phyloP scores from a whole-genome alignment of 2,113 vertebrate species.

The Catagonus wagneri region DNA sequence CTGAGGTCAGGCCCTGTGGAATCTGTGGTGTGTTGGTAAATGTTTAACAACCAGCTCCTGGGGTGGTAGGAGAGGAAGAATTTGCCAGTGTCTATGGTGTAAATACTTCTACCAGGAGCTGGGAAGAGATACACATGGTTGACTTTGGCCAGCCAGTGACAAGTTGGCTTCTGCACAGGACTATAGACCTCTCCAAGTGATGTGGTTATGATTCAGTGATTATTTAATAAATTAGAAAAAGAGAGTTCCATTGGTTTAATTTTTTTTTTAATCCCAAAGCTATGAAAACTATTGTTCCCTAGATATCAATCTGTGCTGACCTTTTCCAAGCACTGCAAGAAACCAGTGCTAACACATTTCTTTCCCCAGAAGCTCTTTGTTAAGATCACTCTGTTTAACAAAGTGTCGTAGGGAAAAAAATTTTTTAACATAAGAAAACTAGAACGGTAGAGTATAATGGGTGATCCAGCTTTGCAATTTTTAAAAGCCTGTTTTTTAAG shows the following conservation, averaged over 20 bases:
- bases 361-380: slow-evolving; percentile 46
- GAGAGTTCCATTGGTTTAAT: not conserved
- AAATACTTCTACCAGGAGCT: not conserved
- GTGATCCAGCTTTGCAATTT: not conserved
- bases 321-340: not conserved
- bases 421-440: not conserved
- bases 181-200: not conserved
- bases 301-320: not conserved
- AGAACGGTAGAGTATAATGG: not conserved
- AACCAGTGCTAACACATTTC: not conserved
- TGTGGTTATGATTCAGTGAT: not conserved
- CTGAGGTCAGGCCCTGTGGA: not conserved
- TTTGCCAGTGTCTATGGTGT: not conserved
- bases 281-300: not conserved
- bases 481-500: slow-evolving; percentile 23
- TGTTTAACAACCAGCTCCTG: not conserved
- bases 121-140: not conserved
- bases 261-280: not conserved
- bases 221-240: slow-evolving; percentile 35
- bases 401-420: not conserved
- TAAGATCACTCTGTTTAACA: not conserved
- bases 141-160: not conserved
- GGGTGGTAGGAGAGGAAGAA: not conserved
- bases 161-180: not conserved
- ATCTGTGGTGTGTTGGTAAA: not conserved